These are phyloP conservation scores for Eulemur macaco DNA, from an alignment of 2,113 vertebrate genomes.

Conservation along the genomic window DNA sequence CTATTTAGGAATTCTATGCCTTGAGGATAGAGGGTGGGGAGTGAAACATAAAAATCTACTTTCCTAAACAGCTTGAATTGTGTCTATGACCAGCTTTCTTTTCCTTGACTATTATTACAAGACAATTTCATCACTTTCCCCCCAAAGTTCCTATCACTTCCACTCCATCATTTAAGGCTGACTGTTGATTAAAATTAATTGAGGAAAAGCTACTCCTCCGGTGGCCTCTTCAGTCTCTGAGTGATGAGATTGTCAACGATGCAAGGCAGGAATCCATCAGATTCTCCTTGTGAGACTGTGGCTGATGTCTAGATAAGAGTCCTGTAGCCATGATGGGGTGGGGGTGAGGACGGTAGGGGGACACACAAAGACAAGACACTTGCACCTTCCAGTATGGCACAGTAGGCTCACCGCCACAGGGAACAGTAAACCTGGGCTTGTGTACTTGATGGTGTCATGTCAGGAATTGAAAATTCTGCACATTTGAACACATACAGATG, in stretches of 20 bases:
- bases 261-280: constrained; percentile 36
- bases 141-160: not conserved
- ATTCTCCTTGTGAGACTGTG: not conserved
- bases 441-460: not conserved
- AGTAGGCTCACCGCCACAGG: not conserved
- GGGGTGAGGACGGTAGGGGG: not conserved
- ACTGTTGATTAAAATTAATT: constrained; percentile 67
- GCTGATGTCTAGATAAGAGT: not conserved
- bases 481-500: not conserved
- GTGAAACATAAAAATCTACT: not conserved
- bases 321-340: too few relatives aligned
- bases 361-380: not conserved
- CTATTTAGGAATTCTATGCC: not conserved
- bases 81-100: not conserved
- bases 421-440: not conserved
- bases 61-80: not conserved
- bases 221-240: constrained; percentile 21
- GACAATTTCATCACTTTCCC: not conserved
- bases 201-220: constrained; percentile 24
- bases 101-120: not conserved
- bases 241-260: constrained; percentile 37
- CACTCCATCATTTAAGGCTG: constrained; percentile 11
- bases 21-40: not conserved
- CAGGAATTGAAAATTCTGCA: not conserved
- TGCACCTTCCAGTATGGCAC: not conserved